Conservation (phyloP, 2,797 vertebrate species). For the Hydrolagus colliei region DNA sequence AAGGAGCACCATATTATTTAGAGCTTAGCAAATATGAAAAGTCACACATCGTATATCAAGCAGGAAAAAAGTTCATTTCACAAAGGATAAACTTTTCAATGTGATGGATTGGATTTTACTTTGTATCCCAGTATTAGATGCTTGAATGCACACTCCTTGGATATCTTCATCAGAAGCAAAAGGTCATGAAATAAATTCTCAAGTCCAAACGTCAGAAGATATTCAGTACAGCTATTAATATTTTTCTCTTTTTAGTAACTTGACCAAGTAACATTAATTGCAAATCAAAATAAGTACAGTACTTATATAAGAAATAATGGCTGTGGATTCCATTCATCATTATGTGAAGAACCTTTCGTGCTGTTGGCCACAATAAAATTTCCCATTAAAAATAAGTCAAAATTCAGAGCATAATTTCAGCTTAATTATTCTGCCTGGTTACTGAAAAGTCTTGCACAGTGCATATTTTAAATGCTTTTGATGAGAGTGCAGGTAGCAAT, state of each 20-base stretch:
- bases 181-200: conserved; percentile 19
- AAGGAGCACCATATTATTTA: neutral
- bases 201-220: neutral
- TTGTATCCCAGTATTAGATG: neutral
- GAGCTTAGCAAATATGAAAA: neutral
- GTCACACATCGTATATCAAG: neutral
- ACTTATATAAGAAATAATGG: neutral
- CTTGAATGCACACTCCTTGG: neutral
- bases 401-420: too few species aligned
- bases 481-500: too few species aligned
- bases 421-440: too few species aligned
- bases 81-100: conserved; percentile 16
- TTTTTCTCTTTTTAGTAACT: neutral
- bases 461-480: too few species aligned
- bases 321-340: neutral
- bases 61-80: conserved; percentile 11
- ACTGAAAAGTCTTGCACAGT: too few species aligned
- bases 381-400: too few species aligned
- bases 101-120: conserved; percentile 3
- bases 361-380: too few species aligned
- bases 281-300: neutral
- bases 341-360: too few species aligned
- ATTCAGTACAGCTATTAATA: neutral
- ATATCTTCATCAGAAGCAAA: conserved; percentile 12
- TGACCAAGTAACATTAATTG: neutral